Conservation (phyloP, 2,888 invertebrate genomes). For the Stegophylla sp. region DNA sequence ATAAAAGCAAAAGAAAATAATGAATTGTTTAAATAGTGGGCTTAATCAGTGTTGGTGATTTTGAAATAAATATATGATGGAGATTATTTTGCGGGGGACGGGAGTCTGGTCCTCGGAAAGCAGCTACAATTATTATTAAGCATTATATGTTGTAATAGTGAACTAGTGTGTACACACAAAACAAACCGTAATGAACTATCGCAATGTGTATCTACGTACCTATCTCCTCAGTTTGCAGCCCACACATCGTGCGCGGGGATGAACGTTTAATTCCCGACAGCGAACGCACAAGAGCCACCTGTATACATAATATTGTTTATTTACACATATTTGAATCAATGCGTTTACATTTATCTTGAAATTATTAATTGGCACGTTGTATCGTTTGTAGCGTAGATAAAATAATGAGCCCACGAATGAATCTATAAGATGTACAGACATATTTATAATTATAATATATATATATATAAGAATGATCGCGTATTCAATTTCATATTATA, state of each 20-base stretch:
- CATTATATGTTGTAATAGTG: not conserved
- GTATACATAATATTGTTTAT: not conserved
- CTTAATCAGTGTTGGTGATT: conserved; percentile 20
- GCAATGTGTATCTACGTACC: not conserved
- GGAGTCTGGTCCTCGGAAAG: conserved; percentile 9
- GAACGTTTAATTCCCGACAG: not conserved
- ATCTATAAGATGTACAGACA: too few relatives aligned
- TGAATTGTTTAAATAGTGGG: not conserved
- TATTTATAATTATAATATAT: too few relatives aligned
- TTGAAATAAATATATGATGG: conserved; percentile 47
- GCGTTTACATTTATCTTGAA: too few relatives aligned
- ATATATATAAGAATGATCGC: too few relatives aligned
- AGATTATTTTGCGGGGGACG: not conserved
- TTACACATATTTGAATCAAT: not conserved
- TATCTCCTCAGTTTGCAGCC: not conserved
- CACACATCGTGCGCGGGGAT: not conserved
- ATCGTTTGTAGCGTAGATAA: too few relatives aligned
- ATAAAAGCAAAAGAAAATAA: not conserved
- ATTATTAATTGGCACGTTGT: too few relatives aligned
- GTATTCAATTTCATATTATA: too few relatives aligned
- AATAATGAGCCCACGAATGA: too few relatives aligned
- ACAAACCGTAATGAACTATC: not conserved
- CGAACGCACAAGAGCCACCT: too few relatives aligned
- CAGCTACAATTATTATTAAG: conserved; percentile 2
- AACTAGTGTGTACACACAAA: not conserved